Evolutionary conservation across 2,888 invertebrate species (phyloP).

Genomic region (Eristalis arbustorum): DNA sequence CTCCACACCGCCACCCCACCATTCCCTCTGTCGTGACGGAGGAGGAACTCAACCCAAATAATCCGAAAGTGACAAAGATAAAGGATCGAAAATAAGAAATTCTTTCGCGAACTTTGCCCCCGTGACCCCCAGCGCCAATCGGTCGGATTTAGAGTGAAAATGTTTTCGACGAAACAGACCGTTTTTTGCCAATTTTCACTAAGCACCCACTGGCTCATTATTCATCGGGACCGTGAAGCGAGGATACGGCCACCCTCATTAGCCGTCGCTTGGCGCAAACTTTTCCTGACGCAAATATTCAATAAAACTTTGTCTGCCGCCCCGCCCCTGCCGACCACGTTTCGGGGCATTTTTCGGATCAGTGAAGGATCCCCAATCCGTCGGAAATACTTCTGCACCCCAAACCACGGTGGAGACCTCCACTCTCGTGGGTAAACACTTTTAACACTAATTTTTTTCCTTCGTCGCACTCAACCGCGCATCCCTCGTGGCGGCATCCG

Average conservation of each 20-base stretch:
- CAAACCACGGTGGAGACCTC: neutral
- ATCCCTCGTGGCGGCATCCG: neutral
- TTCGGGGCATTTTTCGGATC: neutral
- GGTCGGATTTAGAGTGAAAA: slow-evolving; percentile 8
- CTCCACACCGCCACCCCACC: neutral
- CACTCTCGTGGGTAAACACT: neutral
- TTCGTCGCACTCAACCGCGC: neutral
- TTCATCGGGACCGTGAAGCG: neutral
- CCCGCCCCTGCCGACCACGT: neutral
- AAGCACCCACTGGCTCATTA: slow-evolving; percentile 27
- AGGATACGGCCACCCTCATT: neutral
- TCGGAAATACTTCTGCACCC: neutral
- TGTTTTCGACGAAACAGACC: slow-evolving; percentile 1
- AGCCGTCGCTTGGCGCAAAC: neutral
- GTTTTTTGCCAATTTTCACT: slow-evolving; percentile 6
- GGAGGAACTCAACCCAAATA: slow-evolving; percentile 2
- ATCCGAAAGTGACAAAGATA: slow-evolving; percentile 18
- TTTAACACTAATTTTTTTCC: neutral
- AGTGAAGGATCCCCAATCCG: neutral
- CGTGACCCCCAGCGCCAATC: neutral
- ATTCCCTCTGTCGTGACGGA: neutral
- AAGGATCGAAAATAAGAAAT: neutral
- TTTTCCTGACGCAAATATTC: neutral
- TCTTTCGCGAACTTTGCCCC: neutral
- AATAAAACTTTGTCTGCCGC: neutral